These are phyloP conservation scores for Excalfactoria chinensis DNA, from an alignment of 2,113 vertebrate genomes.

Conservation along the genomic window DNA sequence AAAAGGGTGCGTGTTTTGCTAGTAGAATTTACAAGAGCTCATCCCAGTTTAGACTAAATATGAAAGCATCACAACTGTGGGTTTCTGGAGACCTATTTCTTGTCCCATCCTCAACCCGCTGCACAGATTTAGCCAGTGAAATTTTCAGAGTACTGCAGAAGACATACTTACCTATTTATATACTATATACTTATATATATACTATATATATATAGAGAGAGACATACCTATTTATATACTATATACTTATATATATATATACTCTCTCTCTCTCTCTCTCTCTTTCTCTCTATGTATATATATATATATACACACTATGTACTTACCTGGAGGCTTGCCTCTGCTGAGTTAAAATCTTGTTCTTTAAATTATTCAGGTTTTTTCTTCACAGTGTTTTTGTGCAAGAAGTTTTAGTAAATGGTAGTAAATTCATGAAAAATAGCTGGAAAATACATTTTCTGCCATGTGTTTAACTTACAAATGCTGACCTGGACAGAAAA, in stretches of 20 bases:
- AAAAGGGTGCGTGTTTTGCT: background rate
- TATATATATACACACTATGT: no score
- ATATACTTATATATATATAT: no score
- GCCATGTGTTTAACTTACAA: background rate
- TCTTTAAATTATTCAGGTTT: background rate
- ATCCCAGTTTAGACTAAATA: background rate
- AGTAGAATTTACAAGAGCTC: background rate
- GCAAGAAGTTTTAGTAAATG: background rate
- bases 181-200: no score
- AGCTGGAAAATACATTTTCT: background rate
- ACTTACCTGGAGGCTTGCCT: background rate
- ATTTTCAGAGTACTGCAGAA: background rate
- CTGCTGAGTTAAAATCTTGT: background rate
- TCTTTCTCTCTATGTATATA: no score
- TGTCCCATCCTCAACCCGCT: background rate
- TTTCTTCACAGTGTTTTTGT: background rate
- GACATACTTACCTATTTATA: no score
- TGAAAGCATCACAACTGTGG: rapidly evolving
- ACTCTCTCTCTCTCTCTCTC: no score
- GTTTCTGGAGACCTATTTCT: background rate
- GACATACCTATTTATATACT: no score
- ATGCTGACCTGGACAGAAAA: background rate
- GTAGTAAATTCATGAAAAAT: background rate
- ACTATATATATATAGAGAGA: no score
- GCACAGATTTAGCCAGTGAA: background rate